Evolutionary conservation across 2,113 vertebrate genomes (phyloP).

Genomic region (Capricornis sumatraensis): DNA sequence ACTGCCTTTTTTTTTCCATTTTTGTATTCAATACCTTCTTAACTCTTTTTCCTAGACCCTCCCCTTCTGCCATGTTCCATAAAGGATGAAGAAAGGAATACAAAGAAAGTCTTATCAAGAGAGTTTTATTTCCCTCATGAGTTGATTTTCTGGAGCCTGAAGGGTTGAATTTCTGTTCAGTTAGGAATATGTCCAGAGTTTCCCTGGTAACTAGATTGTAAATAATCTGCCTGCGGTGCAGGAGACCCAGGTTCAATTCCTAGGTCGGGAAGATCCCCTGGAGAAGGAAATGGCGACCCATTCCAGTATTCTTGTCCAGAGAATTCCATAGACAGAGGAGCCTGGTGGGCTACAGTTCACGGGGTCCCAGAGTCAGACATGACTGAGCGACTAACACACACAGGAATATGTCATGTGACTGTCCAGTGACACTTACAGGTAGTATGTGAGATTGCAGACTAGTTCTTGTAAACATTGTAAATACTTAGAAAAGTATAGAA

Average conservation of each 20-base stretch:
- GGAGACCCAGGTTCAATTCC: neutral
- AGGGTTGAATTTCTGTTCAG: constrained; percentile 8
- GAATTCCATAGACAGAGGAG: neutral
- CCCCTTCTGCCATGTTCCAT: neutral
- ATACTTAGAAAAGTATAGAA: constrained; percentile 21
- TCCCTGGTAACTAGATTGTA: neutral
- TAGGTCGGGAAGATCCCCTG: neutral
- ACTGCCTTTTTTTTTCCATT: neutral
- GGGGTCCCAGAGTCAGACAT: neutral
- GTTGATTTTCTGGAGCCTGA: constrained; percentile 41
- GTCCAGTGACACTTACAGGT: constrained; percentile 66
- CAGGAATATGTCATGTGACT: constrained; percentile 53
- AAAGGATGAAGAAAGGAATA: constrained; percentile 49
- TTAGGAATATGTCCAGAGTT: constrained; percentile 42
- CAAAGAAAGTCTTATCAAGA: constrained; percentile 41
- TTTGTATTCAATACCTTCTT: constrained; percentile 8
- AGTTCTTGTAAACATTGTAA: constrained; percentile 49
- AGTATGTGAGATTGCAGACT: constrained; percentile 51
- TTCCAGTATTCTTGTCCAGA: neutral
- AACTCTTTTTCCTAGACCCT: constrained; percentile 20
- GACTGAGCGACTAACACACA: neutral
- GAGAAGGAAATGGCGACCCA: neutral
- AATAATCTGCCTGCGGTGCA: neutral
- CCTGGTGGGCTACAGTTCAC: neutral
- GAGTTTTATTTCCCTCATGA: constrained; percentile 28